These are phyloP conservation scores for Chironex yamaguchii DNA, from an alignment of 30 jellyfish, hydroid and myxozoan genomes.

Conservation along the genomic window DNA sequence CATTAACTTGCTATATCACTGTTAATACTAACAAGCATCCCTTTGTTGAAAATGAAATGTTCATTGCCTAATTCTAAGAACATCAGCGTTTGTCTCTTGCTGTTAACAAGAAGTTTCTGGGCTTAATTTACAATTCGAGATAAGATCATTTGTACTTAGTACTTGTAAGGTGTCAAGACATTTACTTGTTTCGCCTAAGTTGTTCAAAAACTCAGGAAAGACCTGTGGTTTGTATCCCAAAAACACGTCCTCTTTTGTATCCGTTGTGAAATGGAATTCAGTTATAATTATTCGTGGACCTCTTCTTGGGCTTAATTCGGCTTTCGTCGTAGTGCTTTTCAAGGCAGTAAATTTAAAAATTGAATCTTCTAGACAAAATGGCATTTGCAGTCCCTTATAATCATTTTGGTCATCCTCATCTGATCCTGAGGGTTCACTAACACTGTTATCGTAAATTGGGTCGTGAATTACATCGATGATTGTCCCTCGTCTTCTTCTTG, in stretches of 20 bases:
- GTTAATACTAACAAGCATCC: no score
- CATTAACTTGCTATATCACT: no score
- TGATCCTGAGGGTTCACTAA: not conserved
- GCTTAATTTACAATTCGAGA: not conserved
- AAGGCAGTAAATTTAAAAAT: not conserved
- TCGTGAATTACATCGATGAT: not conserved
- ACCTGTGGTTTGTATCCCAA: not conserved
- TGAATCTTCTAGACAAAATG: not conserved
- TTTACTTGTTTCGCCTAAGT: not conserved
- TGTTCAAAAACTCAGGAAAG: not conserved
- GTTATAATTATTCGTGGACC: not conserved
- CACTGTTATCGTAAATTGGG: not conserved
- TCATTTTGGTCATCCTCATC: not conserved
- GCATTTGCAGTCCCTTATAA: not conserved
- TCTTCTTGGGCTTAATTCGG: not conserved
- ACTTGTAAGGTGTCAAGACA: not conserved
- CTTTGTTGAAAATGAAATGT: no score
- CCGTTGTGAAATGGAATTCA: not conserved
- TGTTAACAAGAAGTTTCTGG: not conserved
- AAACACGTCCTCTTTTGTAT: not conserved
- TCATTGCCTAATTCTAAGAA: no score
- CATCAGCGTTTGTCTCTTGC: no score
- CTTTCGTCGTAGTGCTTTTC: not conserved
- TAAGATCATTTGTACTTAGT: not conserved
- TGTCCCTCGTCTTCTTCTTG: not conserved